Evolutionary conservation across 2,113 vertebrate species (phyloP).

Genomic region (Rhinoderma darwinii): DNA sequence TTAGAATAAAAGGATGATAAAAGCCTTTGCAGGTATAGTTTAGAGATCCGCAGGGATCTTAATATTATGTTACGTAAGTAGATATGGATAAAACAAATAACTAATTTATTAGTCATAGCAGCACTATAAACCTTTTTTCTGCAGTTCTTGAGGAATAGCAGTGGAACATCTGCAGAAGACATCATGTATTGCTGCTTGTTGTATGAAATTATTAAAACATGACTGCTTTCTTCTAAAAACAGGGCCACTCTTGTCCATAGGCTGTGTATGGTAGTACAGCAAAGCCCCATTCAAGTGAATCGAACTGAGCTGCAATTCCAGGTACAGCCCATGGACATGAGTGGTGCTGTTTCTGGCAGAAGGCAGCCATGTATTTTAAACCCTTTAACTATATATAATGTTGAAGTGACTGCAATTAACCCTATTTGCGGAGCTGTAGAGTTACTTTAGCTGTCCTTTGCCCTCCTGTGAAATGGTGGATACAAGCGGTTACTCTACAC

Average conservation of each 20-base stretch:
- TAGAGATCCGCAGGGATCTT: conserved; percentile 37
- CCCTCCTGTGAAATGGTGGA: too few species aligned
- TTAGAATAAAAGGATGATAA: conserved; percentile 39
- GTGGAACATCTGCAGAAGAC: conserved; percentile 45
- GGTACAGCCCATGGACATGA: too few species aligned
- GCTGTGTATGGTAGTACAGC: neutral
- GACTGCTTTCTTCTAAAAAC: neutral
- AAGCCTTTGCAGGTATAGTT: conserved; percentile 22
- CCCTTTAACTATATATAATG: too few species aligned
- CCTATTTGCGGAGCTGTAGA: too few species aligned
- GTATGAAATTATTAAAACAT: neutral
- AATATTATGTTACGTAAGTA: conserved; percentile 56
- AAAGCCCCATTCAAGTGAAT: too few species aligned
- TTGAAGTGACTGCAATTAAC: too few species aligned
- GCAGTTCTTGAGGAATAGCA: conserved; percentile 33
- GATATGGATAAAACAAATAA: conserved; percentile 36
- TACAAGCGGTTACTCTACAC: too few species aligned
- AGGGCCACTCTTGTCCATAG: neutral
- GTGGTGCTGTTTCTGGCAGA: too few species aligned
- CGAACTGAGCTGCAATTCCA: too few species aligned
- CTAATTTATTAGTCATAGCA: conserved; percentile 48
- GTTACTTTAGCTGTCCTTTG: too few species aligned
- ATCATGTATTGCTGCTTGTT: conserved; percentile 33
- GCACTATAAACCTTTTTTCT: conserved; percentile 56
- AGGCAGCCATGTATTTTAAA: too few species aligned